Base-by-base conservation (phyloP, 2,888 invertebrate species). In the Drosophila austrosaltans region DNA sequence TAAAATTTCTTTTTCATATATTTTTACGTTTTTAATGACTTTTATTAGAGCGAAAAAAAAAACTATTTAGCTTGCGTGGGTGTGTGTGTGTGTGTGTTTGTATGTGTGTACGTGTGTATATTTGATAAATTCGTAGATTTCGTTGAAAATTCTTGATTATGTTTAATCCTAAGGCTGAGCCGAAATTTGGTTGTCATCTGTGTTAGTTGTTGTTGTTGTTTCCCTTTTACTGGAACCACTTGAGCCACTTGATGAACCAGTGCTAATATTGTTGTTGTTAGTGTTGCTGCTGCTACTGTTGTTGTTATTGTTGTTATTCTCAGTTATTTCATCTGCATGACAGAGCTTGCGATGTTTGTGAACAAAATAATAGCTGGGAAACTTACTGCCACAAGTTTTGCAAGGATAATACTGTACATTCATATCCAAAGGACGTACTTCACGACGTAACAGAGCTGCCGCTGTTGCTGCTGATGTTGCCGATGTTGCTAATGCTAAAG, bases 281-380 rank as follows among this genome's bases (percentile, higher is more conserved):
- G 22, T 69, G 39, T 70, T 75, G 25, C 57, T 3, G 54, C 65
- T 63, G 60, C 20, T 72, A 16, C 36, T 62, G 65, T 20, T 70
- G 25, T 42, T 61, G 16, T 7, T 54, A 58, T 40, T 60, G 10
- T 3, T 70, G 7, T 12, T 57, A 53, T 39, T 64, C n/a, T 22
- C 22, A 40, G 12, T 8, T 22, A 87, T 53, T 64, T 92, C 92
- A 63, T 92, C 92, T 22, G 95, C 95, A 90, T 98, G 97, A 89
- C 97, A 97, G 86, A 96, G 92, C 93, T 97, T 97, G 63, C 97
- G 93, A 91, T 98, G 98, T 90, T 98, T 98, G 91, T 98, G 97
- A 28, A 97, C 97, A 93, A 98, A 98, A 93, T 98, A 98, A 91
- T 98, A 98, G 78, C 97, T 97, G 1, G 98, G 98, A 91, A 98